Evolutionary conservation across 2,888 invertebrate species (phyloP).

Genomic region (Pammene aurita): DNA sequence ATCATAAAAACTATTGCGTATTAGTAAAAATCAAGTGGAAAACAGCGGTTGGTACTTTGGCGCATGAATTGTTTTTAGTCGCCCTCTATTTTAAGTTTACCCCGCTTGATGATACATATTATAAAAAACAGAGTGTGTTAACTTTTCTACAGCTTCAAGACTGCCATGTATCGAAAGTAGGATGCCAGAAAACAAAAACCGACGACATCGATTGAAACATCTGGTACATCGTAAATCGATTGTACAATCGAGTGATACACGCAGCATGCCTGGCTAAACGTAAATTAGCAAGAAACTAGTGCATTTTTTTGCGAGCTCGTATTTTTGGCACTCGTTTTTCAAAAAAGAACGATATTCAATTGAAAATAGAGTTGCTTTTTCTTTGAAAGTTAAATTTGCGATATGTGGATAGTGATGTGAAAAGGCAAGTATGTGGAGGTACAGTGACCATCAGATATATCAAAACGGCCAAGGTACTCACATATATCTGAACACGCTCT

Average conservation of each 20-base stretch:
- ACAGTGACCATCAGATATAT: background rate
- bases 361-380: background rate
- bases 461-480: too few relatives aligned
- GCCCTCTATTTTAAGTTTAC: too few relatives aligned
- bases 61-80: too few relatives aligned
- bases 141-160: background rate
- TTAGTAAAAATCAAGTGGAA: too few relatives aligned
- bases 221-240: slow-evolving; percentile 36
- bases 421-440: slow-evolving; percentile 25
- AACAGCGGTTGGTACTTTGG: too few relatives aligned
- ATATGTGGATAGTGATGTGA: slow-evolving; percentile 1
- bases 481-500: too few relatives aligned
- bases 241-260: slow-evolving; percentile 32
- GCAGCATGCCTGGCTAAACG: slow-evolving; percentile 20
- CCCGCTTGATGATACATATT: too few relatives aligned
- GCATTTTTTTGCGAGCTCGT: background rate
- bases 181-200: slow-evolving; percentile 10
- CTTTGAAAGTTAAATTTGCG: background rate
- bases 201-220: slow-evolving; percentile 25
- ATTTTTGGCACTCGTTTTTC: background rate
- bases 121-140: too few relatives aligned
- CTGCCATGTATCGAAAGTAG: slow-evolving; percentile 7
- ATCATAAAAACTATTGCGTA: too few relatives aligned
- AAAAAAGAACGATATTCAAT: background rate
- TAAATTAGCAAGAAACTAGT: slow-evolving; percentile 28